These are phyloP conservation scores for Pheosia gnoma DNA, from an alignment of 2,888 invertebrate genomes.

Conservation along the genomic window DNA sequence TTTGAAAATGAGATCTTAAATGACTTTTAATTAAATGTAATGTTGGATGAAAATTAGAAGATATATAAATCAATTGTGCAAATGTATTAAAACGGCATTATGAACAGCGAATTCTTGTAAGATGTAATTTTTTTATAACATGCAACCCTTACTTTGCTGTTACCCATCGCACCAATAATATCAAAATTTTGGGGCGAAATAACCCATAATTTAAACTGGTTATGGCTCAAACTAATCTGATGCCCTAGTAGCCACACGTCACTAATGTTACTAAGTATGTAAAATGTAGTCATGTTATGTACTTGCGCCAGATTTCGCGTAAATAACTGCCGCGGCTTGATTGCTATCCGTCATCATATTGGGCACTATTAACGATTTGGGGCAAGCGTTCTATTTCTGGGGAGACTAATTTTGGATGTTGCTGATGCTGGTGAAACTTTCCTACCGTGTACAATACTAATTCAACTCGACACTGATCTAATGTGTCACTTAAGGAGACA, in stretches of 20 bases:
- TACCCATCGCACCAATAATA: not conserved
- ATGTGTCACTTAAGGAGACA: too few species aligned
- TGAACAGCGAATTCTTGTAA: too few species aligned
- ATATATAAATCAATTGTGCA: too few species aligned
- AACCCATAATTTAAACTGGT: not conserved
- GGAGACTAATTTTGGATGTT: slow-evolving; percentile 19
- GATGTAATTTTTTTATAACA: too few species aligned
- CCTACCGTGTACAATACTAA: not conserved
- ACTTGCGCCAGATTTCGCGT: slow-evolving; percentile 6
- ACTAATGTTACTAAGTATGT: slow-evolving; percentile 1
- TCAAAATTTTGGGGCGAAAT: not conserved
- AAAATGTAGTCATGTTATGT: not conserved
- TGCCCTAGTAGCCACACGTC: not conserved
- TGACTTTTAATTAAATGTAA: not conserved
- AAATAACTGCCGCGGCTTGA: slow-evolving; percentile 16
- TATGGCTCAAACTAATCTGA: not conserved
- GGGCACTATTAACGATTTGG: slow-evolving; percentile 35
- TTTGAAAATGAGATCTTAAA: not conserved
- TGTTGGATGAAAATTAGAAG: too few species aligned
- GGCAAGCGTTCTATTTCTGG: slow-evolving; percentile 34
- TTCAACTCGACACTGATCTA: too few species aligned
- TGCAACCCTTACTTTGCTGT: not conserved
- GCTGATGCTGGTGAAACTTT: not conserved
- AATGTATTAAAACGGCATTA: too few species aligned
- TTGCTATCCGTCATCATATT: slow-evolving; percentile 38